Evolutionary conservation across 2,888 invertebrate species (phyloP).

Genomic region (Dryobota labecula): DNA sequence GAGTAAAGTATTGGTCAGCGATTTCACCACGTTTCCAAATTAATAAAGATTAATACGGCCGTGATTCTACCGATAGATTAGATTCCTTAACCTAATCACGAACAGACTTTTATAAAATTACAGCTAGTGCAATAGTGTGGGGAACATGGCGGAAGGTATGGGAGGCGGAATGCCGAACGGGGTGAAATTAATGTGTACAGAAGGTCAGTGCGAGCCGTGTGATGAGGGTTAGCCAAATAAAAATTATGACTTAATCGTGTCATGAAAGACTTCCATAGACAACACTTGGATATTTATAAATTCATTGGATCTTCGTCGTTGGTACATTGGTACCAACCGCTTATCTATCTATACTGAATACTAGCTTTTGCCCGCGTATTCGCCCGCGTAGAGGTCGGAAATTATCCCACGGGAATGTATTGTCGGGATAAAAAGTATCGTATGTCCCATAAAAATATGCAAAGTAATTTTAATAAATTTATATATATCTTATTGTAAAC

Average conservation of each 20-base stretch:
- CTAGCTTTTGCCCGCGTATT: too few relatives aligned
- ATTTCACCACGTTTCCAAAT: not conserved
- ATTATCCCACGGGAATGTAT: too few relatives aligned
- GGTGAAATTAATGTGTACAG: not conserved
- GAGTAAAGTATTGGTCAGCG: not conserved
- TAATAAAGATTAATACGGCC: constrained; percentile 14
- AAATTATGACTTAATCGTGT: not conserved
- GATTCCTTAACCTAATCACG: constrained; percentile 27
- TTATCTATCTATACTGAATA: too few relatives aligned
- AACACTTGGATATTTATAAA: not conserved
- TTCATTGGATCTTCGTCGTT: not conserved
- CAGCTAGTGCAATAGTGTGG: constrained; percentile 33
- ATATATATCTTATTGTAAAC: too few relatives aligned
- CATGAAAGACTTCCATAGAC: not conserved
- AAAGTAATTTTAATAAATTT: too few relatives aligned
- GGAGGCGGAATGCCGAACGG: not conserved
- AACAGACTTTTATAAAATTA: constrained; percentile 33
- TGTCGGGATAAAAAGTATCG: too few relatives aligned
- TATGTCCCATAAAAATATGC: too few relatives aligned
- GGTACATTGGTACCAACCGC: too few relatives aligned
- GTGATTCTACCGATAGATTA: constrained; percentile 19
- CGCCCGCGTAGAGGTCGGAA: too few relatives aligned
- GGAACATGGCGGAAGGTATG: not conserved
- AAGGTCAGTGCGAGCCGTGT: constrained; percentile 9
- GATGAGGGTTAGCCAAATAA: not conserved